Conservation (phyloP, 2,797 vertebrate species). For the Amniataba percoides region DNA sequence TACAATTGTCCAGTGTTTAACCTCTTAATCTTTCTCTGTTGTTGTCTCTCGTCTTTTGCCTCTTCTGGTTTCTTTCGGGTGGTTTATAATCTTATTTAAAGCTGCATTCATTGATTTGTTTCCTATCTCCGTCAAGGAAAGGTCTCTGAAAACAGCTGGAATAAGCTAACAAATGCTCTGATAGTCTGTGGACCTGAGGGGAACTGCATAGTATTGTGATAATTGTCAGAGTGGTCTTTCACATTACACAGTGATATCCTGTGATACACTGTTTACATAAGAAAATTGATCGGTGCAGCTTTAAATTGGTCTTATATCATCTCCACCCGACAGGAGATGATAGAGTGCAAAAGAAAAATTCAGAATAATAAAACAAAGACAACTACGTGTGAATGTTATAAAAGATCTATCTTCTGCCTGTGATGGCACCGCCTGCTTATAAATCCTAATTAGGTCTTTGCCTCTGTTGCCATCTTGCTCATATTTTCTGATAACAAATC, state of each 20-base stretch:
- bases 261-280: neutral
- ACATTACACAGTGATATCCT: neutral
- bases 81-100: no score
- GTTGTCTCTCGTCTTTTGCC: neutral
- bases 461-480: conserved; percentile 10
- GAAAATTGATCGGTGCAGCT: neutral
- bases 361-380: neutral
- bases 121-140: no score
- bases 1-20: no score
- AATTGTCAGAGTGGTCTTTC: neutral
- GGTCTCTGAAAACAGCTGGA: neutral
- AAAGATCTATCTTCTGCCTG: neutral
- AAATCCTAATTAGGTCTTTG: conserved; percentile 23
- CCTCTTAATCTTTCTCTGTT: neutral
- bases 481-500: conserved; percentile 38
- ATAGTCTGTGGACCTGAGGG: neutral
- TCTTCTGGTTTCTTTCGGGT: neutral
- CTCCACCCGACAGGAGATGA: neutral
- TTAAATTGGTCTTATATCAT: neutral
- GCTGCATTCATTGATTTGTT: neutral
- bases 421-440: neutral
- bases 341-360: neutral
- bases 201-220: neutral
- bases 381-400: neutral
- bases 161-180: neutral